Evolutionary conservation across 2,797 vertebrate species (phyloP), one percentile per base, ranked within the genome.

Genomic region (Enteromius paludinosus): DNA sequence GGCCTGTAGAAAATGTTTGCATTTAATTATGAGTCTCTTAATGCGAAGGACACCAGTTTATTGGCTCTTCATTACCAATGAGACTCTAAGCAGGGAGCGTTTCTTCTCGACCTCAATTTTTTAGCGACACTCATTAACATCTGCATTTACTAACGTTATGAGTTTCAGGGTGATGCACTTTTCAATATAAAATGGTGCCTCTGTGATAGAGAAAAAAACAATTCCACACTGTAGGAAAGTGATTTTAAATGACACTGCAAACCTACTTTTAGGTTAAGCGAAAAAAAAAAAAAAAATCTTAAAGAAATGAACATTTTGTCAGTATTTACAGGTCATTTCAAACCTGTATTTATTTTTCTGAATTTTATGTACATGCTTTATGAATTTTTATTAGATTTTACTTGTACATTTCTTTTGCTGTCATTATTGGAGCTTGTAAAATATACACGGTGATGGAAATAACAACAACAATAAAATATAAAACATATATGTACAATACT

Each of bases 1-100:
- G n/a, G 12, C 38, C 25, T 80, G n/a, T 47, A 74, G 45, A 81
- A 52, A 81, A 54, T 54, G 23, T 81, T 81, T 74, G 69, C 70
- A 52, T 65, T 65, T 65, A 65, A 81, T 74, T 30, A 74, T n/a
- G 20, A 41, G 30, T 54, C 45, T 54, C n/a, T 52, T 73, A 52
- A 65, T 65, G 59, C 15, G 41, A 65, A 74, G 59, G 25, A 14
- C 3, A 28, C 17, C 2, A 7, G n/a, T 73, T 81, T 65, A 65
- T 81, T 33, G 23, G 59, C 6, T 65, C 45, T 52, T 65, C 70
- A 74, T 73, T 81, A 62, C n/a, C 69, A 81, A 20, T 28, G 43
- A 73, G 64, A 54, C 0, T 81, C 28, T 49, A 64, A 64, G 25
- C 52, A 59, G 30, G 3, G 33, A 30, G 17, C 33, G 30, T 41